These are phyloP conservation scores for Drosophila mulleri DNA, from an alignment of 2,888 invertebrate genomes.

Conservation along the genomic window DNA sequence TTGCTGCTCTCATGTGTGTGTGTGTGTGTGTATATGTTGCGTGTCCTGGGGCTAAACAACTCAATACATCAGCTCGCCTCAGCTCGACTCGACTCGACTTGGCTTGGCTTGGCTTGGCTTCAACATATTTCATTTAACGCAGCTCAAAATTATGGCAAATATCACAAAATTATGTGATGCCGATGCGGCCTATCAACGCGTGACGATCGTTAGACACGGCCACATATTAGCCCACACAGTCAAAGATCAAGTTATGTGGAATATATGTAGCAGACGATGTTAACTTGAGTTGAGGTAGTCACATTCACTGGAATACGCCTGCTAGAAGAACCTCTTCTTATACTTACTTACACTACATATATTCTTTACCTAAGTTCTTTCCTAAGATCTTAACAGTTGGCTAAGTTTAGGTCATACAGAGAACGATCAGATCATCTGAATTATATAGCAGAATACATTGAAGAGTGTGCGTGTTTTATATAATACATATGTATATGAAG, in stretches of 20 bases:
- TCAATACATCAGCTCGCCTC: slow-evolving; percentile 66
- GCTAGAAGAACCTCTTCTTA: neutral
- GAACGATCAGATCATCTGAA: neutral
- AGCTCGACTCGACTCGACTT: slow-evolving; percentile 1
- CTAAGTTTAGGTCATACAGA: neutral
- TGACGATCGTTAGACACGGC: slow-evolving; percentile 48
- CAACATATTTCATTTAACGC: slow-evolving; percentile 70
- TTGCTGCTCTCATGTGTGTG: slow-evolving; percentile 18
- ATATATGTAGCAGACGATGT: neutral
- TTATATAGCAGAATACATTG: too few relatives aligned
- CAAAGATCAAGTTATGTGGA: slow-evolving; percentile 3
- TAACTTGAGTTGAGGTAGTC: too few relatives aligned
- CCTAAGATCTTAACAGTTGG: neutral
- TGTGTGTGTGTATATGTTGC: neutral
- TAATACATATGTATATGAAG: too few relatives aligned
- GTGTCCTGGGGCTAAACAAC: slow-evolving; percentile 76
- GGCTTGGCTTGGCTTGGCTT: slow-evolving; percentile 16
- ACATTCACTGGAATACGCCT: neutral
- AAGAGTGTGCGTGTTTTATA: too few relatives aligned
- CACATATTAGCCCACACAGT: slow-evolving; percentile 18
- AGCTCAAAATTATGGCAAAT: slow-evolving; percentile 71
- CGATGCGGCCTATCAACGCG: slow-evolving; percentile 54
- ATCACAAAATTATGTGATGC: slow-evolving; percentile 61
- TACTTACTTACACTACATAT: too few relatives aligned
- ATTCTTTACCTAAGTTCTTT: neutral